These are phyloP conservation scores for Idaea biselata DNA, from an alignment of 2,888 invertebrate species.

Conservation along the genomic window DNA sequence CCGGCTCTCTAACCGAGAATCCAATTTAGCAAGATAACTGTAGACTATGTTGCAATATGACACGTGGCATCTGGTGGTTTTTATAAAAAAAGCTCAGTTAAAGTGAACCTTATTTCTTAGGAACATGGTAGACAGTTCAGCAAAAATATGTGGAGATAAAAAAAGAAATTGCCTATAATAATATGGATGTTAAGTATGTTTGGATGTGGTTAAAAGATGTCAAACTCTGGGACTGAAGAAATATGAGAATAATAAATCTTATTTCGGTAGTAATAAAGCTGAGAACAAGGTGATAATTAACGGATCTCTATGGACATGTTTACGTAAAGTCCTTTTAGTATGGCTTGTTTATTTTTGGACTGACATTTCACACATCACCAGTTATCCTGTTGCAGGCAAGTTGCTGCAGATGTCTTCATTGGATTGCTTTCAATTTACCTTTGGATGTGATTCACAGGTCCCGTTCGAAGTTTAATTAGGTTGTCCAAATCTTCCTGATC, in stretches of 20 bases:
- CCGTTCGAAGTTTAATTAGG: neutral
- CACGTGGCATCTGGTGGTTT: neutral
- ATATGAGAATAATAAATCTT: neutral
- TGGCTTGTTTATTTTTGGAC: conserved; percentile 34
- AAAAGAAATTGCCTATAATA: neutral
- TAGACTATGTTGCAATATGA: neutral
- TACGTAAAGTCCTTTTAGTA: neutral
- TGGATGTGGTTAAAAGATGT: neutral
- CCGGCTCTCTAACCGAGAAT: conserved; percentile 4
- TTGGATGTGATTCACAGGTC: neutral
- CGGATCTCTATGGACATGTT: neutral
- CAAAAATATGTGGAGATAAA: neutral
- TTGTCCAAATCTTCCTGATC: too few species aligned
- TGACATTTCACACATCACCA: neutral
- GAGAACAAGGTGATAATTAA: neutral
- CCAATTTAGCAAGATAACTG: conserved; percentile 4
- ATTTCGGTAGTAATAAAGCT: neutral
- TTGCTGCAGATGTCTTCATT: neutral
- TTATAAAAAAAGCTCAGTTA: neutral
- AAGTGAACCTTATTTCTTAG: neutral
- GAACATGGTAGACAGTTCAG: neutral
- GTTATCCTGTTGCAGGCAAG: too few species aligned
- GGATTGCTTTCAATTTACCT: neutral
- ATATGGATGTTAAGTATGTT: neutral
- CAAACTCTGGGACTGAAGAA: neutral